Percentiles rank a stretch among this genome's conserved stretches.
Conservation (phyloP, 2,888 invertebrate genomes). For the Cephus nigrinus region DNA sequence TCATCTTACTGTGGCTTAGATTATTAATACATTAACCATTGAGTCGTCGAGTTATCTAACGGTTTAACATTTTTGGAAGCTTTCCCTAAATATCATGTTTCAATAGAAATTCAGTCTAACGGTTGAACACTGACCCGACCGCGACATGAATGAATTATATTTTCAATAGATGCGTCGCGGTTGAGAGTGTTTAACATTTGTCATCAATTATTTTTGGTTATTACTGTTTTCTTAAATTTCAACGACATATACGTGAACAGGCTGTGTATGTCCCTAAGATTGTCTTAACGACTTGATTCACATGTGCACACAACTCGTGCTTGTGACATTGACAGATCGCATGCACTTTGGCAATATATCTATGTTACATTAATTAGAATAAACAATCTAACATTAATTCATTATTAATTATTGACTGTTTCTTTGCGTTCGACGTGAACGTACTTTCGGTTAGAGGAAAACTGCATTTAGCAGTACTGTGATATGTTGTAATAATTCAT, state of each 20-base stretch:
- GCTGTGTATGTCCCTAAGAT: not conserved
- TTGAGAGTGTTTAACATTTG: not conserved
- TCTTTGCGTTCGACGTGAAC: not conserved
- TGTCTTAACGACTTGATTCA: not conserved
- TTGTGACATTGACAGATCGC: not conserved
- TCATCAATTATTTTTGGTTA: not conserved
- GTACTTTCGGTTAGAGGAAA: not conserved
- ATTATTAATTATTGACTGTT: not conserved
- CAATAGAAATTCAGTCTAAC: conserved; percentile 3
- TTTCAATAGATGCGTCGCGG: not conserved
- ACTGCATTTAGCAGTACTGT: not conserved
- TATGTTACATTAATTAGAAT: not conserved
- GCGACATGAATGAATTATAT: not conserved
- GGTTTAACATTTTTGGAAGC: not conserved
- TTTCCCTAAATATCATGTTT: not conserved
- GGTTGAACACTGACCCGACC: not conserved
- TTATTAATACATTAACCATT: not conserved
- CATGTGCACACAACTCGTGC: not conserved
- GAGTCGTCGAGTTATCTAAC: not conserved
- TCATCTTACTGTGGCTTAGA: not conserved
- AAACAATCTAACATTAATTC: not conserved
- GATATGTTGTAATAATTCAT: not conserved
- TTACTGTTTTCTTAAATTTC: not conserved
- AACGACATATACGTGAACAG: not conserved
- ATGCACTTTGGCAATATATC: not conserved